These are phyloP conservation scores for Sebastolobus altivelis DNA, from an alignment of 2,797 vertebrate species.

Conservation along the genomic window DNA sequence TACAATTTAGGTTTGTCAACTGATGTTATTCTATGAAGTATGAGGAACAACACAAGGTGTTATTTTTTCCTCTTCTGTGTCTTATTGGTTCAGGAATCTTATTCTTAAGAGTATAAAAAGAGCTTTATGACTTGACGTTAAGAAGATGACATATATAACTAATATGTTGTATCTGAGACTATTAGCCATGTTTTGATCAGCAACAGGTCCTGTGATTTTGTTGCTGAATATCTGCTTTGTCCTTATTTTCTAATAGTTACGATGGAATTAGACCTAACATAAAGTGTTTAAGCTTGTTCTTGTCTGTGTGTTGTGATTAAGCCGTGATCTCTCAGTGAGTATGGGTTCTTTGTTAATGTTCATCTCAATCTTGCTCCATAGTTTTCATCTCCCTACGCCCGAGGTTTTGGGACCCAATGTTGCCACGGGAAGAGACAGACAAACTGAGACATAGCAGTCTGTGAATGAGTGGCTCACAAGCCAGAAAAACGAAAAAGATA, in stretches of 20 bases:
- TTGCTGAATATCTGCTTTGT: conserved; percentile 69
- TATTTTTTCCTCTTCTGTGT: background rate
- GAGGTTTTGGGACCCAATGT: conserved; percentile 83
- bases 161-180: conserved; percentile 28
- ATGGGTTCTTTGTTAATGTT: conserved; percentile 19
- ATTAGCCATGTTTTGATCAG: conserved; percentile 53
- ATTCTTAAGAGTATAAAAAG: background rate
- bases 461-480: conserved; percentile 77
- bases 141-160: conserved; percentile 6
- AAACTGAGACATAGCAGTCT: conserved; percentile 76
- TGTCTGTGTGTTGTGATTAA: conserved; percentile 12
- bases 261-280: conserved; percentile 2
- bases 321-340: background rate
- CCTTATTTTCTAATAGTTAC: conserved; percentile 20
- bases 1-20: background rate
- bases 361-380: conserved; percentile 48
- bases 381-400: conserved; percentile 64
- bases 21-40: background rate
- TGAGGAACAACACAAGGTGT: background rate
- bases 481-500: conserved; percentile 38
- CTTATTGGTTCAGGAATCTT: background rate
- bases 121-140: background rate
- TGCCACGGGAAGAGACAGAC: conserved; percentile 79
- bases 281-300: conserved; percentile 7
- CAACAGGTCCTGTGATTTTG: conserved; percentile 60